Evolutionary conservation across 53 echinoderm and acorn worm species (phyloP).

Genomic region (Actinopyga echinites): DNA sequence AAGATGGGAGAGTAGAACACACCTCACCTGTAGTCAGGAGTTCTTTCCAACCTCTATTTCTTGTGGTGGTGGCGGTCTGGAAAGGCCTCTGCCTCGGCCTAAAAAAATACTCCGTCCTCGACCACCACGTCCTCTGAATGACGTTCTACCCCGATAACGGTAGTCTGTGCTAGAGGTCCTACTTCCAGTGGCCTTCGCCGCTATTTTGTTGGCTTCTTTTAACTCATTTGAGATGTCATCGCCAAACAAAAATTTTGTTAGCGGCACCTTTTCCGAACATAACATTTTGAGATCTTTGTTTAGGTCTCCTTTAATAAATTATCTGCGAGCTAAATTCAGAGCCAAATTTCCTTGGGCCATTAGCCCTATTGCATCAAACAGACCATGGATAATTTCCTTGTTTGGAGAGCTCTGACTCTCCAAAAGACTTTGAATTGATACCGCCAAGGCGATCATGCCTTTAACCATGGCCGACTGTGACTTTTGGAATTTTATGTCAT

Average conservation of each 20-base stretch:
- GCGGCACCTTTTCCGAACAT: neutral
- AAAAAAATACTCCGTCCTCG: neutral
- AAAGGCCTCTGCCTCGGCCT: neutral
- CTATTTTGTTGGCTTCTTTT: neutral
- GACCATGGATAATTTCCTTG: neutral
- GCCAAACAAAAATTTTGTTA: neutral
- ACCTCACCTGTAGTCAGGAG: neutral
- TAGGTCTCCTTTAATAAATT: neutral
- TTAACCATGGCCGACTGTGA: neutral
- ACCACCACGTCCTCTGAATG: conserved; percentile 8
- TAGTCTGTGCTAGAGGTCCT: neutral
- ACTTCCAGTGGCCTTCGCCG: neutral
- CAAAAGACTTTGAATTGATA: neutral
- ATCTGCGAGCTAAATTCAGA: neutral
- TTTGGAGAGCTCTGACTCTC: neutral
- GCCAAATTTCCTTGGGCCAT: neutral
- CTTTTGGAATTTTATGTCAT: neutral
- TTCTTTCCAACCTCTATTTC: neutral
- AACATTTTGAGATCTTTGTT: neutral
- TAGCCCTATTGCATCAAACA: neutral
- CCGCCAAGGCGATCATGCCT: neutral
- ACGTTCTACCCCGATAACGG: conserved; percentile 1
- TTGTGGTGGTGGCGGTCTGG: neutral
- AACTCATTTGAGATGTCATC: neutral
- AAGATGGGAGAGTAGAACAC: neutral